phyloP scores from a whole-genome alignment of 2,888 invertebrate genomes.

The Lordiphosa andalusiaca region DNA sequence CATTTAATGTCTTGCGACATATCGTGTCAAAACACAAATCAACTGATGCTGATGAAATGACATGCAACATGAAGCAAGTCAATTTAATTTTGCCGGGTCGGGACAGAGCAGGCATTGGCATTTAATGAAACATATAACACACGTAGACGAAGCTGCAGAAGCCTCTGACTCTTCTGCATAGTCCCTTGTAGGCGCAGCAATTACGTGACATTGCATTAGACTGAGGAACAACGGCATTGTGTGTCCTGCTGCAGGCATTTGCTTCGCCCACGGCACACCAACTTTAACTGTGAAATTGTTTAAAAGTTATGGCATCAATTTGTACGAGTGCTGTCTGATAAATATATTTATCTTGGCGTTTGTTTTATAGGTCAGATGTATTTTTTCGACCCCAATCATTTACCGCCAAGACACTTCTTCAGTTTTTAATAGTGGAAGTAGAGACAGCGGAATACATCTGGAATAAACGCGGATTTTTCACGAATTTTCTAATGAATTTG shows the following conservation, averaged over 20 bases:
- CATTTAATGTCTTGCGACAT: slow-evolving; percentile 64
- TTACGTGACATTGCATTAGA: slow-evolving; percentile 56
- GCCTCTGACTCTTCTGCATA: slow-evolving; percentile 34
- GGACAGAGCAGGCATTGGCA: slow-evolving; percentile 32
- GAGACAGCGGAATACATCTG: too few relatives aligned
- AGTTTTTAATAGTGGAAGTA: too few relatives aligned
- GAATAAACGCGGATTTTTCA: too few relatives aligned
- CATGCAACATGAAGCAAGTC: slow-evolving; percentile 69
- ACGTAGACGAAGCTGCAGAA: slow-evolving; percentile 8
- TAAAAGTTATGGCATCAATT: too few relatives aligned
- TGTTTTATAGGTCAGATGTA: too few relatives aligned
- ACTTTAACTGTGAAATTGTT: too few relatives aligned
- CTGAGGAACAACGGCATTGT: slow-evolving; percentile 23
- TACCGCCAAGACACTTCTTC: too few relatives aligned
- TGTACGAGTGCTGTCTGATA: too few relatives aligned
- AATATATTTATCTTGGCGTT: too few relatives aligned
- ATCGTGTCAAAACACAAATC: slow-evolving; percentile 64
- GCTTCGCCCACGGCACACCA: slow-evolving; percentile 22
- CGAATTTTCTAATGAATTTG: too few relatives aligned
- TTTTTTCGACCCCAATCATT: too few relatives aligned
- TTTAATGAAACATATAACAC: slow-evolving; percentile 38
- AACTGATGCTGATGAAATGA: slow-evolving; percentile 65
- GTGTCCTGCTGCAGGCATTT: slow-evolving; percentile 57
- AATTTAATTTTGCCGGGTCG: slow-evolving; percentile 62
- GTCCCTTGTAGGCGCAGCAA: slow-evolving; percentile 57